Evolutionary conservation across 2,888 invertebrate species (phyloP), one percentile per base, ranked within the genome.

Genomic region (Dicyrtomina minuta): DNA sequence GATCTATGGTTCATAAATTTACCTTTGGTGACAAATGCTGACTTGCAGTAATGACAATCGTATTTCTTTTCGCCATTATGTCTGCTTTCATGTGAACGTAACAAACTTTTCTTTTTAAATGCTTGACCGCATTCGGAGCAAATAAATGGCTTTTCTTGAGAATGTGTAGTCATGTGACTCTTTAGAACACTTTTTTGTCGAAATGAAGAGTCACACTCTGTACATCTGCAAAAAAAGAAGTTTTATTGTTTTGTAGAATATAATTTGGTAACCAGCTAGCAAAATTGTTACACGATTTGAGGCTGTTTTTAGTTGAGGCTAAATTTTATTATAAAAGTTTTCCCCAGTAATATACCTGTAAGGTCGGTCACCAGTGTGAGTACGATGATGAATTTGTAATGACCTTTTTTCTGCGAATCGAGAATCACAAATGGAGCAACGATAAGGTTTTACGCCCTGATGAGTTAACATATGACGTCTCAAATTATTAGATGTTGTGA

Each of bases 401-500:
- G 64, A 67, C 39, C 68, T 62, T 20, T 70, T 72, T 41, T 72
- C 71, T 10, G 68, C 66, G 39, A 71, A 72, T 49, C 70, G 59
- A 33, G 67, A 59, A 24, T 70, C 67, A 27, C 72, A 72, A 10
- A 58, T 67, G 1, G 72, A 59, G 39, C 72, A 72, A 8, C 49
- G 59, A 49, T 72, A 72, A 17, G 72, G 72, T 44, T 70, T 70
- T n/a, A 72, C 65, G 4, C 70, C 70, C 46, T 70, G 70, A 65
- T 72, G 72, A 41, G 72, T 68, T 13, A 72, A 49, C 1, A 72
- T 49, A 27, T 72, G 72, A 43, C 72, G 58, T n/a, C 72, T 56
- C 12, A 72, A 65, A 61, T 72, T 72, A 33, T 66, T 66, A n/a
- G 67, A 62, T 0, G 70, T 70, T n/a, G 69, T 72, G 33, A 72